Conservation (phyloP, 2,888 invertebrate species). For the Sipha maydis region DNA sequence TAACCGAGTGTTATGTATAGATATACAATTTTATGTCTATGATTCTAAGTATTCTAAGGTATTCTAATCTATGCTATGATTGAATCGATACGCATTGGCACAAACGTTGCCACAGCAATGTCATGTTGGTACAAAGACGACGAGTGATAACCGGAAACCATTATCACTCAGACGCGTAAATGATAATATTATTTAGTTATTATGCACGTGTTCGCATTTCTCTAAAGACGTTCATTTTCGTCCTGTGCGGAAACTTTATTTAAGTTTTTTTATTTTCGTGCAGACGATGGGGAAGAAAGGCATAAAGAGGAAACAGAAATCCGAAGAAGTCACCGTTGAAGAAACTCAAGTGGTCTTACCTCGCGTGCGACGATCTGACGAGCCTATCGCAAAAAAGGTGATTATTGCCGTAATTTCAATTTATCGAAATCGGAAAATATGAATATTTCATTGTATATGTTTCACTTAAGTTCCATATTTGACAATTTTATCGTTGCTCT, state of each 20-base stretch:
- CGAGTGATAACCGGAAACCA: no score
- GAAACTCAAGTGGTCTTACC: slow-evolving; percentile 69
- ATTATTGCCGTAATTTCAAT: not conserved
- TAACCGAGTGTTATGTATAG: no score
- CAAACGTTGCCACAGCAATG: no score
- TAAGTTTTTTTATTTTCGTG: not conserved
- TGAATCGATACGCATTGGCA: no score
- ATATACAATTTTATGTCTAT: no score
- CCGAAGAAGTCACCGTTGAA: slow-evolving; percentile 68
- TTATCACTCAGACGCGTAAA: no score
- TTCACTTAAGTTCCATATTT: no score
- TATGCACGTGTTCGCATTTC: not conserved
- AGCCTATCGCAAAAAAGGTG: slow-evolving; percentile 78
- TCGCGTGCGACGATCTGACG: slow-evolving; percentile 77
- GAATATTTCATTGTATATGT: not conserved
- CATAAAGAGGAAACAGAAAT: slow-evolving; percentile 62
- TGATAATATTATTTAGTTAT: no score
- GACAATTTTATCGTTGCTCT: slow-evolving; percentile 63
- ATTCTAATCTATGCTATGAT: no score
- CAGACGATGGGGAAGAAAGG: slow-evolving; percentile 62
- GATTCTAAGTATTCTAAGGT: no score
- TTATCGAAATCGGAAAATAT: not conserved
- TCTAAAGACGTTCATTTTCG: not conserved
- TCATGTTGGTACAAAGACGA: no score
- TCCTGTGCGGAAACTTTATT: not conserved